phyloP scores from a whole-genome alignment of 2,888 invertebrate species.

The Agrochola lota region DNA sequence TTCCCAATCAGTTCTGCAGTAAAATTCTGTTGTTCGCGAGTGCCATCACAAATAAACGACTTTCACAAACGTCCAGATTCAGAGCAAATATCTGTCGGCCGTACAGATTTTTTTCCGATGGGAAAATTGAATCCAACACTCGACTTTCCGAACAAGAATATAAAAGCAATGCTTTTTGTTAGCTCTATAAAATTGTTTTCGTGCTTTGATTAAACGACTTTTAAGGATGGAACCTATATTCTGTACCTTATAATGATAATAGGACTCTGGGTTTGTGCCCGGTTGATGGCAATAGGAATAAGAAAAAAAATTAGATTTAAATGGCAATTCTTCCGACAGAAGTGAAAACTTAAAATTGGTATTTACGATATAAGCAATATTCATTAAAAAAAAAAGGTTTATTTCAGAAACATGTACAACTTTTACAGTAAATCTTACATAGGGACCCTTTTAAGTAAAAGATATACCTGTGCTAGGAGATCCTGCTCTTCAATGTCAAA shows the following conservation, averaged over 20 bases:
- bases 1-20: constrained; percentile 37
- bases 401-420: no score
- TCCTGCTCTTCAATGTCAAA: no score
- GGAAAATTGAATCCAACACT: constrained; percentile 47
- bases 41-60: constrained; percentile 32
- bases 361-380: no score
- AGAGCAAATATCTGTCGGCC: constrained; percentile 31
- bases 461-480: no score
- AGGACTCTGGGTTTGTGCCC: no score
- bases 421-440: no score
- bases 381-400: no score
- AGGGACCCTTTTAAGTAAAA: no score
- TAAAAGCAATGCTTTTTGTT: constrained; percentile 19
- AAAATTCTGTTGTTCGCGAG: constrained; percentile 32
- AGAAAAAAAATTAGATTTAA: no score
- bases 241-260: background rate
- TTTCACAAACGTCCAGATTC: constrained; percentile 31
- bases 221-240: background rate
- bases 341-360: no score
- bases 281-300: no score
- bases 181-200: background rate
- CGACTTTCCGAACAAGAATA: constrained; percentile 15
- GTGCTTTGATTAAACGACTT: background rate
- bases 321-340: no score
- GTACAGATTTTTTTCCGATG: constrained; percentile 45